phyloP scores from a whole-genome alignment of 2,797 vertebrate species.

The Bovichtus variegatus region DNA sequence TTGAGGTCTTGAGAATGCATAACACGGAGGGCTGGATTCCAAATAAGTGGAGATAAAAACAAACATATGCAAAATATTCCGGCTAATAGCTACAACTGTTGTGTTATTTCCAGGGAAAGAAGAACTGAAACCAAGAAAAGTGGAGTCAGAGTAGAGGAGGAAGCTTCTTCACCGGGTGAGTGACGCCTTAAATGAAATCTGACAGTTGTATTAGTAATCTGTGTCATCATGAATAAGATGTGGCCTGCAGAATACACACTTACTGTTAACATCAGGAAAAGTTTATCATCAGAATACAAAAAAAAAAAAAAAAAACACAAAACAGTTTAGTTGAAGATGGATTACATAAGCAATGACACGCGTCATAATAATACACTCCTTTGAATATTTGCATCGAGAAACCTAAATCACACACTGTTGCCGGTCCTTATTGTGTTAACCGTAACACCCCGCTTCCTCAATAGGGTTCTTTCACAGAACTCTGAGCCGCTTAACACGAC shows the following conservation, averaged over 20 bases:
- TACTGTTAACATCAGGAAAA: slow-evolving; percentile 9
- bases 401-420: slow-evolving; percentile 57
- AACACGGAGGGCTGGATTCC: slow-evolving; percentile 15
- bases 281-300: not conserved
- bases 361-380: slow-evolving; percentile 40
- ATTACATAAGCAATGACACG: slow-evolving; percentile 23
- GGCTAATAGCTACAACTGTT: slow-evolving; percentile 42
- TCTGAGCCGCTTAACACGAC: slow-evolving; percentile 68
- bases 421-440: slow-evolving; percentile 63
- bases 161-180: slow-evolving; percentile 73
- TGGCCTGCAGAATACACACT: slow-evolving; percentile 2
- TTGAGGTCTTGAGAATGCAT: slow-evolving; percentile 40
- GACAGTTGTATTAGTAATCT: slow-evolving; percentile 30
- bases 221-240: slow-evolving; percentile 20
- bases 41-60: slow-evolving; percentile 23
- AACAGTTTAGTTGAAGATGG: not conserved
- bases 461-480: slow-evolving; percentile 67
- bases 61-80: slow-evolving; percentile 19
- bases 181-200: slow-evolving; percentile 24
- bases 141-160: slow-evolving; percentile 46
- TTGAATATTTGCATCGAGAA: slow-evolving; percentile 56
- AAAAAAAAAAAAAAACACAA: slow-evolving; percentile 4
- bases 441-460: slow-evolving; percentile 71
- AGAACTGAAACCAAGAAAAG: slow-evolving; percentile 35
- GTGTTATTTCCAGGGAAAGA: slow-evolving; percentile 53